Base-by-base conservation (phyloP, 1,140 invertebrate species). In the Phortica variegata region DNA sequence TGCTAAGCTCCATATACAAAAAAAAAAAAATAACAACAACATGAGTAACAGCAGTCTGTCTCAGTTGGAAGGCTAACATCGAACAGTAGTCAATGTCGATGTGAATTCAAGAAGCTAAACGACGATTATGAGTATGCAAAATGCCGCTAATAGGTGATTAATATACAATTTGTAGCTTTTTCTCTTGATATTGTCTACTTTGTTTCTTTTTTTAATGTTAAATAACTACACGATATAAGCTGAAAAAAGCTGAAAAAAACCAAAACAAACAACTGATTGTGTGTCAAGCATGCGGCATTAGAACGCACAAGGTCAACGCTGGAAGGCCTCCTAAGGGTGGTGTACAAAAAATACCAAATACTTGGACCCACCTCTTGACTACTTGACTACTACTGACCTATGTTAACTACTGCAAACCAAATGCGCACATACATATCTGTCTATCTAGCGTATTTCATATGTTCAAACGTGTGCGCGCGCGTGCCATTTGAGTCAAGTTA, bases 261-360 rank as follows among this genome's bases (percentile, higher is more conserved):
- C n/a, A n/a, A n/a, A n/a, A n/a, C n/a, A n/a, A n/a, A n/a, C n/a
- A 26, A 26, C 10, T 6, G 5, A 26, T 26, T 26, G 23, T 26
- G 10, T 26, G 23, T 26, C 23, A 26, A 26, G 23, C 23, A 26
- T 26, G 10, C 57, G 59, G 52, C 58, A 60, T 60, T 61, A 62
- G 60, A 62, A 62, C 43, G 42, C 36, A 31, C 60, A 63, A 63
- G 60, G 60, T 63, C 59, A 63, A 31, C 5, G 29, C 21, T 20
- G 32, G 47, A 62, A 58, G 60, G 49, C 36, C 40, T 39, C 23
- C 23, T 37, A 53, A 47, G 43, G 56, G 49, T 33, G 34, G 12
- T 34, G 10, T 9, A 21, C 8, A 18, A 10, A 23, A 10, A 37
- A 13, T 20, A 18, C n/a, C n/a, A n/a, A n/a, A n/a, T n/a, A n/a